Evolutionary conservation across 1,140 invertebrate genomes (phyloP), one percentile per base, ranked within the genome.

Genomic region (Stenopsyche tienmushanensis): DNA sequence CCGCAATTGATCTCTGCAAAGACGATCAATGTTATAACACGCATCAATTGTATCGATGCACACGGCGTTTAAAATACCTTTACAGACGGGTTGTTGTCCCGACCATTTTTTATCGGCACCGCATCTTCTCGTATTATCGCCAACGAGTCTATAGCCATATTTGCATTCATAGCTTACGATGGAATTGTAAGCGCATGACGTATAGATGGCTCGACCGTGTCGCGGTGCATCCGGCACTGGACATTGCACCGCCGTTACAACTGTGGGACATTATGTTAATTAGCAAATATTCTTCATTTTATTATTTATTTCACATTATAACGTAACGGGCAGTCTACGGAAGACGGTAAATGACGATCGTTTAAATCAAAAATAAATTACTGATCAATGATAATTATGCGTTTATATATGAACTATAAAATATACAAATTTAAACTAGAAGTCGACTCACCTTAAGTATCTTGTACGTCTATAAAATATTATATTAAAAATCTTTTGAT

Each of bases 81-180:
- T 91, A 77, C 96, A 98, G 25, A 83, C 80, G 0, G 95, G 93
- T 69, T 91, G 85, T 10, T 85, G 82, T 25, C 93, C 96, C 13
- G 91, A 90, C 96, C 96, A 99, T 75, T 90, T 88, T 74, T 90
- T 90, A 77, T 97, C 93, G 1, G 94, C 90, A 1, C 90, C 89
- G 78, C 96, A 99, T 44, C 90, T 84, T 73, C 96, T 83, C 3
- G 93, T 96, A 2, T 84, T 83, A 63, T 92, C 90, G 0, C 95
- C 96, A 1, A 93, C 84, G n/a, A 98, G 83, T 24, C 88, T 88
- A 77, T 90, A 97, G 0, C 94, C 94, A 73, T 93, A 92, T 71
- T 92, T 90, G 80, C 96, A 98, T 72, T 95, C 93, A 78, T 97
- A 98, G 41, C 88, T 89, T 2, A 97, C 92, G 55, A 94, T 88